Conservation (phyloP, 2,888 invertebrate species). For the Tinea trinotella region DNA sequence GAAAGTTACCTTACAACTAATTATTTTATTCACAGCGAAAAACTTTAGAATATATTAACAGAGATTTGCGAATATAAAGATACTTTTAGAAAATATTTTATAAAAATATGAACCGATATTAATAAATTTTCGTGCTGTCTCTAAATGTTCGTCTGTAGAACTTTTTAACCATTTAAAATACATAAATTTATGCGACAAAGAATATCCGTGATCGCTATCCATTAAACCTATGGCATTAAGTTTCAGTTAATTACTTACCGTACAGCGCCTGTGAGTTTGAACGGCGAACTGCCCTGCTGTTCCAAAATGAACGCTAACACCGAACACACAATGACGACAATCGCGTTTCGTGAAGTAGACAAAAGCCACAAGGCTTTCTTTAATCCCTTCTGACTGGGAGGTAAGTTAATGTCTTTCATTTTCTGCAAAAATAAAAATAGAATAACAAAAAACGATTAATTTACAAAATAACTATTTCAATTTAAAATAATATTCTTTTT, state of each 20-base stretch:
- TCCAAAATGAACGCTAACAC: conserved; percentile 76
- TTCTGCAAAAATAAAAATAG: conserved; percentile 65
- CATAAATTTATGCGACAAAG: conserved; percentile 5
- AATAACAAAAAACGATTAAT: not conserved
- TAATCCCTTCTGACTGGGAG: conserved; percentile 43
- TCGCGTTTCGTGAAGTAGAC: conserved; percentile 87
- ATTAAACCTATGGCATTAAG: not conserved
- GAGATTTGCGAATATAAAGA: no score
- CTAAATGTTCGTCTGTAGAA: no score
- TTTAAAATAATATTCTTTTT: not conserved
- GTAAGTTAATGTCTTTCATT: conserved; percentile 78
- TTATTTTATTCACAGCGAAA: no score
- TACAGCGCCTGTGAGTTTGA: conserved; percentile 82
- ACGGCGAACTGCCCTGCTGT: conserved; percentile 69
- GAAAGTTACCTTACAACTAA: no score
- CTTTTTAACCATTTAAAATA: conserved; percentile 6
- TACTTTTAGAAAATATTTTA: no score
- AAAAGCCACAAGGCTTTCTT: conserved; percentile 81
- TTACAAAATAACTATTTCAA: not conserved
- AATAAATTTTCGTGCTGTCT: no score
- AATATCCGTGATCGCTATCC: not conserved
- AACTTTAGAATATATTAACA: no score
- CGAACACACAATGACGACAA: conserved; percentile 83
- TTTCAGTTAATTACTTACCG: conserved; percentile 42
- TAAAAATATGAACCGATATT: no score